Evolutionary conservation across 2,797 vertebrate genomes (phyloP).

Genomic region (Schizothorax lantsangensis): DNA sequence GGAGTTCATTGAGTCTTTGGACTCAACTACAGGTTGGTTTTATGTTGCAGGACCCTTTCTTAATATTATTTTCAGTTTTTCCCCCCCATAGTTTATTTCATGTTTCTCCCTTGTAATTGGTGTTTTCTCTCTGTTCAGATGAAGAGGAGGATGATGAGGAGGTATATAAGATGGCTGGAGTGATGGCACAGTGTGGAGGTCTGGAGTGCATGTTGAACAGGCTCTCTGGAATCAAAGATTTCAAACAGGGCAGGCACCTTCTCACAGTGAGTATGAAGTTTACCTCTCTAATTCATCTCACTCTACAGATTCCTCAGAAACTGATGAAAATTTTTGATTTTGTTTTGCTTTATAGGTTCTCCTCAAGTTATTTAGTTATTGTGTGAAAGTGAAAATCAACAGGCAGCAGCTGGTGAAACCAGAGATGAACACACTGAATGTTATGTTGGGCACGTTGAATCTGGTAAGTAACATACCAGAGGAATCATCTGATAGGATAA

Average conservation of each 20-base stretch:
- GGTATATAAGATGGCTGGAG: constrained; percentile 98
- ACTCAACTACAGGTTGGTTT: constrained; percentile 92
- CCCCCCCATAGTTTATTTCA: background rate
- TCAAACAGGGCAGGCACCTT: constrained; percentile 97
- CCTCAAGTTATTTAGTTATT: constrained; percentile 97
- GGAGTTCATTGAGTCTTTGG: constrained; percentile 97
- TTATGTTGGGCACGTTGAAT: constrained; percentile 98
- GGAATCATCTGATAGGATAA: background rate
- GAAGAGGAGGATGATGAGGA: constrained; percentile 99
- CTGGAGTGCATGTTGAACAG: constrained; percentile 97
- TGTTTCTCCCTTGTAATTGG: background rate
- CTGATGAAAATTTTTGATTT: background rate
- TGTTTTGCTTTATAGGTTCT: constrained; percentile 81
- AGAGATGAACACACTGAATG: constrained; percentile 98
- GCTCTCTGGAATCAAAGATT: constrained; percentile 95
- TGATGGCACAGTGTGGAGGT: constrained; percentile 98
- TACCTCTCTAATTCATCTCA: background rate
- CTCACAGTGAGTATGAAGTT: constrained; percentile 85
- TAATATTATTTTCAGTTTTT: background rate
- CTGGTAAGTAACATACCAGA: constrained; percentile 78
- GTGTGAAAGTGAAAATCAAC: constrained; percentile 98
- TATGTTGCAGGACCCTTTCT: background rate
- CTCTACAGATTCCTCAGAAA: background rate
- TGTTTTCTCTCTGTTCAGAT: constrained; percentile 76
- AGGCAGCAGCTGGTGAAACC: constrained; percentile 95